A percentile compares a stretch with the other conserved stretches of the same genome.
Evolutionary conservation across 2,888 invertebrate genomes (phyloP).

Genomic region (Julus scanicus): DNA sequence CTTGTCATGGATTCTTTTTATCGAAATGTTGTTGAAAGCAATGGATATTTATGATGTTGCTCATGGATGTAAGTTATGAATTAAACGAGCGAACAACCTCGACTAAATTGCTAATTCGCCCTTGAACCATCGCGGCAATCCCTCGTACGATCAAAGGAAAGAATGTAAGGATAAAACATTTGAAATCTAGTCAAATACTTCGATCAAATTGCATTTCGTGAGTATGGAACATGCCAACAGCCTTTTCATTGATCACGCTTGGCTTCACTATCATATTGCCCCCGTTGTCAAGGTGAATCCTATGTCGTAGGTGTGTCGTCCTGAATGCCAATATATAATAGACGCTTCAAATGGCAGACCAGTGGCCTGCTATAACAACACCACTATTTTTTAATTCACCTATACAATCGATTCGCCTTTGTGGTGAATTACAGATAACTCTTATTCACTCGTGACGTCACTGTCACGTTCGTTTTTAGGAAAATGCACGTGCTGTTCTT

Average conservation of each 20-base stretch:
- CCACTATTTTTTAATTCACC: too few relatives aligned
- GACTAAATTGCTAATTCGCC: background rate
- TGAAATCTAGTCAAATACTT: constrained; percentile 16
- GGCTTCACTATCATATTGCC: background rate
- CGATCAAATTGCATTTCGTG: constrained; percentile 19
- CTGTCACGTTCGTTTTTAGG: too few relatives aligned
- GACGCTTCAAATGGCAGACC: background rate
- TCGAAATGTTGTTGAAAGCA: too few relatives aligned
- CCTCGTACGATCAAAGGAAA: background rate
- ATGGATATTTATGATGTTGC: background rate
- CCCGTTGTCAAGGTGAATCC: background rate
- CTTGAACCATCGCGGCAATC: constrained; percentile 21
- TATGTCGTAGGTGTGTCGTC: background rate
- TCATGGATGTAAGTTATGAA: background rate
- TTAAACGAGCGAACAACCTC: background rate
- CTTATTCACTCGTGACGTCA: too few relatives aligned
- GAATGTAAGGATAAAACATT: constrained; percentile 6
- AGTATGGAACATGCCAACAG: constrained; percentile 5
- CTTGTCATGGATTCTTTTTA: too few relatives aligned
- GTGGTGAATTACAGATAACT: too few relatives aligned
- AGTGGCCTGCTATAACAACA: too few relatives aligned
- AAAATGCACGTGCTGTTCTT: too few relatives aligned
- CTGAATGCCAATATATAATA: constrained; percentile 9
- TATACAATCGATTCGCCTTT: too few relatives aligned
- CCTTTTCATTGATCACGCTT: constrained; percentile 5